phyloP scores from a whole-genome alignment of 2,113 vertebrate species.

The Pleuronectes platessa region DNA sequence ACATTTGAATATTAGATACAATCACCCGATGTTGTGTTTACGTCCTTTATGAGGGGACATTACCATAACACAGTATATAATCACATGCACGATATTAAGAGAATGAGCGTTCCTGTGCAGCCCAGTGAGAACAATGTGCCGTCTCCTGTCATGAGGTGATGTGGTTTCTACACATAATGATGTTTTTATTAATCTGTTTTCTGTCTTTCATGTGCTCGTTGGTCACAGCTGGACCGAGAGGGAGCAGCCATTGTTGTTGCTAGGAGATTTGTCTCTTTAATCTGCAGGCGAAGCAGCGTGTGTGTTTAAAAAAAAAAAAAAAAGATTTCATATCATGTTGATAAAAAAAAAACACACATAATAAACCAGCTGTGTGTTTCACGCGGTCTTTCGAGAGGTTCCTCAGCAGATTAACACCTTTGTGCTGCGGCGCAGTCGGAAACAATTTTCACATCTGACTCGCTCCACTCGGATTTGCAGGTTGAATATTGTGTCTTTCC shows the following conservation, averaged over 20 bases:
- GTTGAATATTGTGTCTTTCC: slow-evolving; percentile 31
- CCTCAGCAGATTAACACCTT: slow-evolving; percentile 29
- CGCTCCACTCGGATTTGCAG: slow-evolving; percentile 41
- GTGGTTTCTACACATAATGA: not conserved
- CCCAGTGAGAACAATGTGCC: not conserved
- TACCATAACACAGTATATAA: too few species aligned
- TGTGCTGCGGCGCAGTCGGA: slow-evolving; percentile 13
- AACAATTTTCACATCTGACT: slow-evolving; percentile 47
- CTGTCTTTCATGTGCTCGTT: not conserved
- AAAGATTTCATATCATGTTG: not conserved
- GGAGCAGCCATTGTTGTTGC: not conserved
- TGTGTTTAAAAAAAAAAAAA: too few species aligned
- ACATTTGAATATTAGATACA: not conserved
- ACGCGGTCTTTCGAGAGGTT: not conserved
- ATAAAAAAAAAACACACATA: not conserved
- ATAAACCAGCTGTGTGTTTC: too few species aligned
- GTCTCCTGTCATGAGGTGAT: not conserved
- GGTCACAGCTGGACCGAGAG: not conserved
- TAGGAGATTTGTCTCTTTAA: not conserved
- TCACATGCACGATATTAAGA: too few species aligned
- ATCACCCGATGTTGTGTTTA: too few species aligned
- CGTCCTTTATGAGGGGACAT: too few species aligned
- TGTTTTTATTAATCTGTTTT: not conserved
- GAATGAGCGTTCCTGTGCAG: not conserved
- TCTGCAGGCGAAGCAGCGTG: not conserved